Percentiles rank a stretch among this genome's conserved stretches.
Evolutionary conservation across 2,113 vertebrate genomes (phyloP).

Genomic region (Cnemophilus loriae): DNA sequence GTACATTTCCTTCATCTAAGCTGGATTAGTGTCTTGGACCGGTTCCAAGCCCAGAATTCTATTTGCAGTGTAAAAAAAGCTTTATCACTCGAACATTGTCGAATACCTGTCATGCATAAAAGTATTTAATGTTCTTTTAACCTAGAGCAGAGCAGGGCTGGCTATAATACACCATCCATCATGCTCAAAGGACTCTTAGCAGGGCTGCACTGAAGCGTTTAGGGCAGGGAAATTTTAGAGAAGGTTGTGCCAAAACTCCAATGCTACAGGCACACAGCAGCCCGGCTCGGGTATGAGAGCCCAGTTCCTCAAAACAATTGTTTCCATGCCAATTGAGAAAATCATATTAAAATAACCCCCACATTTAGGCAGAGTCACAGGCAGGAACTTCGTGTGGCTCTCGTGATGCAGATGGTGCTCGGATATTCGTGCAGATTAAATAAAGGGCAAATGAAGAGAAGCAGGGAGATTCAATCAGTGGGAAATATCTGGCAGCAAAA

Average conservation of each 20-base stretch:
- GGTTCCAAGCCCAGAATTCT: background rate
- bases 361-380: background rate
- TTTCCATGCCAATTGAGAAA: background rate
- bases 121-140: slow-evolving; percentile 59
- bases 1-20: background rate
- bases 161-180: slow-evolving; percentile 35
- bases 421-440: background rate
- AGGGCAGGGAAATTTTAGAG: background rate
- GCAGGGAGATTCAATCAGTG: background rate
- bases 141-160: slow-evolving; percentile 21
- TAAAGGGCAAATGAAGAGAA: background rate
- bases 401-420: background rate
- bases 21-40: slow-evolving; percentile 10
- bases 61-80: slow-evolving; percentile 11
- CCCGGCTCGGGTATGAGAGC: background rate
- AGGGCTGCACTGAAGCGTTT: background rate
- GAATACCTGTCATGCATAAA: slow-evolving; percentile 49
- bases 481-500: background rate
- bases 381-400: background rate
- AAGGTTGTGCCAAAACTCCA: background rate
- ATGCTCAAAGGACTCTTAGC: background rate
- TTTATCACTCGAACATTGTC: slow-evolving; percentile 25
- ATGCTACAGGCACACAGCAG: background rate
- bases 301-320: background rate
- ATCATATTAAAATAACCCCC: background rate